phyloP scores from a whole-genome alignment of 2,113 vertebrate species.

The Nothobranchius furzeri region DNA sequence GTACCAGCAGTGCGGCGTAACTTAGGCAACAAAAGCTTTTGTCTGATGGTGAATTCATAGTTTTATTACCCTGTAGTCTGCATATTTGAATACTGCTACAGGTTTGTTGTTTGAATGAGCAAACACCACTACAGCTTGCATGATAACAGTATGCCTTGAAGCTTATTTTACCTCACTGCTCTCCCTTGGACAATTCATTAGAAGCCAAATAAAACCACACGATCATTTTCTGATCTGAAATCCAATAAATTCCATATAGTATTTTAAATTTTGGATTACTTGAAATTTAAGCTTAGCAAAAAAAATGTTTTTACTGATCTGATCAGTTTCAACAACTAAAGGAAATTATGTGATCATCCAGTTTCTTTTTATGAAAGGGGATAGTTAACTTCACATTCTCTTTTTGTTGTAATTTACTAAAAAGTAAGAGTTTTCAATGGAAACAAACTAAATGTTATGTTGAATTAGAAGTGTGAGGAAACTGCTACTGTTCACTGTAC shows the following conservation, averaged over 20 bases:
- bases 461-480: too few relatives aligned
- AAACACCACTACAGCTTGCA: not conserved
- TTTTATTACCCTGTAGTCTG: constrained; percentile 7
- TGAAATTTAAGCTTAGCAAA: too few relatives aligned
- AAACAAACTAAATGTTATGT: too few relatives aligned
- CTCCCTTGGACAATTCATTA: not conserved
- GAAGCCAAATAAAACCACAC: not conserved
- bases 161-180: not conserved
- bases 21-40: constrained; percentile 16
- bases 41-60: constrained; percentile 6
- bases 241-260: not conserved
- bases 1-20: constrained; percentile 35
- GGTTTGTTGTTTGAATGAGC: constrained; percentile 8
- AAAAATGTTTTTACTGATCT: not conserved
- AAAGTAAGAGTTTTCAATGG: too few relatives aligned
- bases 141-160: not conserved
- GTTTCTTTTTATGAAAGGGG: too few relatives aligned
- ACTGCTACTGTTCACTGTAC: too few relatives aligned
- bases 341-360: too few relatives aligned
- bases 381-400: not conserved
- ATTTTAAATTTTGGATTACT: too few relatives aligned
- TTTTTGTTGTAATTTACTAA: not conserved
- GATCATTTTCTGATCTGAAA: not conserved
- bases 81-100: constrained; percentile 4
- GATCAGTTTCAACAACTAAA: not conserved